Evolutionary conservation across 2,888 invertebrate species (phyloP).

Genomic region (Nysson spinosus): DNA sequence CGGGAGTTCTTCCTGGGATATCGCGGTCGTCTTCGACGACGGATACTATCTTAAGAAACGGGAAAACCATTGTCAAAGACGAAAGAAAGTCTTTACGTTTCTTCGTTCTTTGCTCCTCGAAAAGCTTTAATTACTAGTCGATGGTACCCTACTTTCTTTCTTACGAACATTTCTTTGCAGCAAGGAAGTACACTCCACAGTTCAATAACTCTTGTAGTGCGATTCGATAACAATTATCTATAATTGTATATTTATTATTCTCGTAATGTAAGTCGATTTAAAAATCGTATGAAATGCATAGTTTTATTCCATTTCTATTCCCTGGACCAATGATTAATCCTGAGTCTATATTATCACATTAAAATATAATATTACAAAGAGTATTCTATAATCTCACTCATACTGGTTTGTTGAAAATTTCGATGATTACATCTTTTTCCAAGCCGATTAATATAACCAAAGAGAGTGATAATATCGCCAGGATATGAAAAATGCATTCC

Average conservation of each 20-base stretch:
- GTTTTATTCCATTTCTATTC: too few relatives aligned
- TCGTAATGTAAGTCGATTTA: too few relatives aligned
- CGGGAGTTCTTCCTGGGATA: conserved; percentile 27
- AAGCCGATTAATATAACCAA: conserved; percentile 63
- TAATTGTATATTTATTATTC: too few relatives aligned
- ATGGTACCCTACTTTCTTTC: conserved; percentile 23
- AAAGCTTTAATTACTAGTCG: conserved; percentile 54
- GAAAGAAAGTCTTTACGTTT: conserved; percentile 42
- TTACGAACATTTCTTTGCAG: conserved; percentile 8
- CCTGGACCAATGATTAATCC: too few relatives aligned
- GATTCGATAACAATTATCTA: too few relatives aligned
- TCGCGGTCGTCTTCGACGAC: conserved; percentile 14
- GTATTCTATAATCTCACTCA: too few relatives aligned
- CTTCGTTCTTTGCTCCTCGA: conserved; percentile 31
- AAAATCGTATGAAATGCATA: too few relatives aligned
- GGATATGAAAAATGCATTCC: conserved; percentile 69
- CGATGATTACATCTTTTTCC: conserved; percentile 37
- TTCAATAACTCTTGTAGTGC: conserved; percentile 18
- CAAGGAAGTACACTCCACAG: conserved; percentile 3
- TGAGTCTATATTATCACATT: too few relatives aligned
- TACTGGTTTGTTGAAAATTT: too few relatives aligned
- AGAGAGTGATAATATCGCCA: conserved; percentile 64
- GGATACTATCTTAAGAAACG: conserved; percentile 27
- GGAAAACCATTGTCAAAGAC: conserved; percentile 42
- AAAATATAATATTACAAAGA: too few relatives aligned